A percentile compares a stretch with the other conserved stretches of the same genome.
Evolutionary conservation across 2,113 vertebrate species (phyloP).

Genomic region (Odocoileus virginianus): DNA sequence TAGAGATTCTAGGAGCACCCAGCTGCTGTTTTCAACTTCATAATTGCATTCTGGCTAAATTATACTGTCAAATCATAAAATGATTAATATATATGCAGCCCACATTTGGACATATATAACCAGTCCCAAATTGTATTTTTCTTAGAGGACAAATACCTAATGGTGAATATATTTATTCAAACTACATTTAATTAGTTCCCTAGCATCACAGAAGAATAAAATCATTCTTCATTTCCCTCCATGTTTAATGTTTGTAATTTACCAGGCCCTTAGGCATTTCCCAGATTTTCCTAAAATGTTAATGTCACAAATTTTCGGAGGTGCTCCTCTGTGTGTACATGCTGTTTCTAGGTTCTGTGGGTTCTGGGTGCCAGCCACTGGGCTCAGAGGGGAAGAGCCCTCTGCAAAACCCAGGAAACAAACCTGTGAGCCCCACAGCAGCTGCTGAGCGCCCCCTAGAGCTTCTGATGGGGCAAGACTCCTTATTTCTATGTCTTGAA

Average conservation of each 20-base stretch:
- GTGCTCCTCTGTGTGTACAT: neutral
- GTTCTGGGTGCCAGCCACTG: neutral
- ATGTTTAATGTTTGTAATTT: slow-evolving; percentile 22
- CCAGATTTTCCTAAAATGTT: neutral
- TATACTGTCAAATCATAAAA: slow-evolving; percentile 41
- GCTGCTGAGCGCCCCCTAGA: neutral
- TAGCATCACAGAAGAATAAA: slow-evolving; percentile 48
- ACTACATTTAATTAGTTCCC: slow-evolving; percentile 56
- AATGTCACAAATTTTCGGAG: neutral
- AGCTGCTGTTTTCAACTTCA: slow-evolving; percentile 40
- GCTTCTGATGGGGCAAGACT: neutral
- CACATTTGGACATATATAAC: neutral
- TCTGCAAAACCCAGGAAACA: neutral
- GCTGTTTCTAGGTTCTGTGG: neutral
- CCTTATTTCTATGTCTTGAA: neutral
- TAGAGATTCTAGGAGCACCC: neutral
- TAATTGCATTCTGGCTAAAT: slow-evolving; percentile 48
- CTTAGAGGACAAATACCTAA: slow-evolving; percentile 31
- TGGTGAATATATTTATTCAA: slow-evolving; percentile 57
- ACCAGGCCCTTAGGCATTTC: slow-evolving; percentile 27
- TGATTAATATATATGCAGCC: neutral
- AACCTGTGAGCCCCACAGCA: neutral
- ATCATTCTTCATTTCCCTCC: slow-evolving; percentile 28
- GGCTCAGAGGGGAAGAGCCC: neutral
- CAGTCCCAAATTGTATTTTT: slow-evolving; percentile 31